phyloP scores from a whole-genome alignment of 2,113 vertebrate genomes.

The Indri indri region DNA sequence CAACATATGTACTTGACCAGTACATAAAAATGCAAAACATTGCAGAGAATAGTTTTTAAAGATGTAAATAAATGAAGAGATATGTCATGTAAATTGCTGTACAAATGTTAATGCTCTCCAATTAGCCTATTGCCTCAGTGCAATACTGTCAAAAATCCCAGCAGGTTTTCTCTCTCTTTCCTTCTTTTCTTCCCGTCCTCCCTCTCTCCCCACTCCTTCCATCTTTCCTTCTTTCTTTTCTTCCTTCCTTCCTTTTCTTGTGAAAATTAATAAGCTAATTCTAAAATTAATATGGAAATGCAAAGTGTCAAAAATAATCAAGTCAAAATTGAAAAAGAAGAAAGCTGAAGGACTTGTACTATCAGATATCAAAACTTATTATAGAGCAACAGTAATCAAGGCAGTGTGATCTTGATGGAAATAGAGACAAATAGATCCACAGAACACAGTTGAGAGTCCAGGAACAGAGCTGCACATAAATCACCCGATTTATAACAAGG shows the following conservation, averaged over 20 bases:
- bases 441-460: neutral
- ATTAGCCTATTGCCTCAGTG: neutral
- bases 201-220: too few relatives aligned
- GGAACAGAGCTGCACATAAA: neutral
- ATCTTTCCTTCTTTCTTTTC: too few relatives aligned
- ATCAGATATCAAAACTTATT: neutral
- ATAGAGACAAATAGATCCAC: neutral
- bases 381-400: neutral
- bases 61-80: neutral
- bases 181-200: neutral
- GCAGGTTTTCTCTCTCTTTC: neutral
- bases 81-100: neutral
- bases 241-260: neutral
- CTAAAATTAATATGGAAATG: neutral
- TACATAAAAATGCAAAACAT: neutral
- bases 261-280: constrained; percentile 16
- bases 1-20: neutral
- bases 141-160: neutral
- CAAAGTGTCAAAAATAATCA: neutral
- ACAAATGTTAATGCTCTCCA: neutral
- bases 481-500: neutral
- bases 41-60: constrained; percentile 18
- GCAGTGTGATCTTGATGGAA: neutral
- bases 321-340: neutral
- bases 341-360: neutral